Percentiles rank a stretch among this genome's conserved stretches.
Evolutionary conservation across 2,888 invertebrate species (phyloP).

Genomic region (Syrista parreyssii): DNA sequence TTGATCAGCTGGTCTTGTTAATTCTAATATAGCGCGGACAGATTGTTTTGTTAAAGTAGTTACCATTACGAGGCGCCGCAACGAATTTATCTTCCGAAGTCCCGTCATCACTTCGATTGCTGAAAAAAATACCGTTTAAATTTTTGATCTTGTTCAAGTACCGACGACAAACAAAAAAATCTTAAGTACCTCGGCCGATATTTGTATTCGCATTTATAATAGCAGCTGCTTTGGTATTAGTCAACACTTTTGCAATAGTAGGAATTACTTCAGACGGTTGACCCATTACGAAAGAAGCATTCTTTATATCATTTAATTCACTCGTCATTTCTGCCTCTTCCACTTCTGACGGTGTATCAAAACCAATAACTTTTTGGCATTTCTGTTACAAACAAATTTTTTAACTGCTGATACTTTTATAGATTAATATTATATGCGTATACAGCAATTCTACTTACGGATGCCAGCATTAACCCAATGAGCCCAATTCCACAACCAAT

Average conservation of each 20-base stretch:
- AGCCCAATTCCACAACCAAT: constrained; percentile 62
- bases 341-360: constrained; percentile 59
- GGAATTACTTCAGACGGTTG: constrained; percentile 51
- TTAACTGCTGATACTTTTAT: not conserved
- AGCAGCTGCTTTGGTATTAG: constrained; percentile 50
- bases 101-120: constrained; percentile 58
- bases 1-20: constrained; percentile 53
- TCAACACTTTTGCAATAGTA: constrained; percentile 46
- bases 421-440: not conserved
- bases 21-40: constrained; percentile 60
- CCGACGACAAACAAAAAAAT: not conserved
- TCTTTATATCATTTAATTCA: constrained; percentile 59
- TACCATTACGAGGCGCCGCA: constrained; percentile 58
- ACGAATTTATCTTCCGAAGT: constrained; percentile 51
- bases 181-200: constrained; percentile 52
- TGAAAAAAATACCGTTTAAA: constrained; percentile 29
- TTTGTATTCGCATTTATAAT: constrained; percentile 58
- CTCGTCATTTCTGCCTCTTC: constrained; percentile 62
- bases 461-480: constrained; percentile 58
- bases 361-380: constrained; percentile 60
- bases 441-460: constrained; percentile 43
- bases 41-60: constrained; percentile 62
- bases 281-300: constrained; percentile 59
- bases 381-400: constrained; percentile 38
- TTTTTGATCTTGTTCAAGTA: not conserved